Evolutionary conservation across 1,140 invertebrate species (phyloP), one percentile per base, ranked within the genome.

Genomic region (Apis cerana): DNA sequence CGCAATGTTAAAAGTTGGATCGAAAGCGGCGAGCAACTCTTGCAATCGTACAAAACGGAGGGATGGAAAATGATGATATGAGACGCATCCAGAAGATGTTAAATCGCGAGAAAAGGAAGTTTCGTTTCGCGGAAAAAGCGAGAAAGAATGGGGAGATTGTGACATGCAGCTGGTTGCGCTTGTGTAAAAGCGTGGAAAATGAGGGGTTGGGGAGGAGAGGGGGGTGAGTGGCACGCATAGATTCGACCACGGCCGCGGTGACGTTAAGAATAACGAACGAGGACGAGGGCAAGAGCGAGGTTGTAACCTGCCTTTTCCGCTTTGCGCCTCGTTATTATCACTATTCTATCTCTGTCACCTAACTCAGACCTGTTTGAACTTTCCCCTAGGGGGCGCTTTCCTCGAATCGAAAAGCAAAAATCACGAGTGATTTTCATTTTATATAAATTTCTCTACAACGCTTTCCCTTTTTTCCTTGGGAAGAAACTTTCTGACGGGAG

Each of bases 181-280:
- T 67, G 23, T n/a, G 65, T 65, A 33, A 64, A 61, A 27, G 21
- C 19, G 50, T 7, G 27, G 23, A 65, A n/a, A 65, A 62, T 13
- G 27, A 65, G 27, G 9, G 23, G 3, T 27, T 11, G 64, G 23
- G 17, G 64, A 50, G 64, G 23, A 13, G 64, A 21, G 13, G 17
- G 23, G 23, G 59, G 58, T 54, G 52, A 59, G 56, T 82, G 61
- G 70, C 79, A 85, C 78, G 83, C 85, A 76, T 85, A 82, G 79
- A 87, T 87, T 87, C 61, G 86, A 82, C 58, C 65, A 56, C 69
- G 69, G 77, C 76, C 43, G 54, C n/a, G 70, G 75, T 79, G 85
- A 82, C 75, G 77, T 88, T 85, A 88, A 85, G 87, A 88, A 88
- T 88, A 88, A 88, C 87, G 71, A 88, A 88, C 82, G 78, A 85